Percentiles rank a stretch among this genome's conserved stretches.
These are phyloP conservation scores for Drosophila subsilvestris DNA, from an alignment of 2,888 invertebrate species.

Conservation along the genomic window DNA sequence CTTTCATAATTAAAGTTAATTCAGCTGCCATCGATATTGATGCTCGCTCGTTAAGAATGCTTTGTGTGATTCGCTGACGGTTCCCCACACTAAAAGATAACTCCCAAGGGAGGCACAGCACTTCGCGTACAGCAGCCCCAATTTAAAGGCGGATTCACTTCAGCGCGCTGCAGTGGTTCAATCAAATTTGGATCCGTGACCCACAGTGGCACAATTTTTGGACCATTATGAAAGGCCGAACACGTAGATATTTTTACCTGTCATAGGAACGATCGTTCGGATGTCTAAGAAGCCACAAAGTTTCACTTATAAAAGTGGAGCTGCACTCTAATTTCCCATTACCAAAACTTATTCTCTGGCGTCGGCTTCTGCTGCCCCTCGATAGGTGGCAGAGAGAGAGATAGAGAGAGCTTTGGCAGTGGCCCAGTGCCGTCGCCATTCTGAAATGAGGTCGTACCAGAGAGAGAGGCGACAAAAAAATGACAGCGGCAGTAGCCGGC, in stretches of 20 bases:
- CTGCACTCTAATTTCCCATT: not conserved
- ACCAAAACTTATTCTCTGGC: not conserved
- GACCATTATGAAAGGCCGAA: not conserved
- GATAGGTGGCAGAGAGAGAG: not conserved
- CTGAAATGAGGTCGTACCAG: constrained; percentile 42
- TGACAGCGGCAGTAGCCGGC: constrained; percentile 2
- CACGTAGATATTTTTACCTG: no score
- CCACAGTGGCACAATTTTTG: not conserved
- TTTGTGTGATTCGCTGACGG: not conserved
- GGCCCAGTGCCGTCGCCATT: constrained; percentile 35
- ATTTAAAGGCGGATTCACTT: not conserved
- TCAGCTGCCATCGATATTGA: constrained; percentile 38
- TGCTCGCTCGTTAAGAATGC: constrained; percentile 8
- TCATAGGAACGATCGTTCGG: no score
- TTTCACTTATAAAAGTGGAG: not conserved
- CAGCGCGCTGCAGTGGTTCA: not conserved
- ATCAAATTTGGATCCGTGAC: not conserved
- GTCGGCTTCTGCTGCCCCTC: not conserved
- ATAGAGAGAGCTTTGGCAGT: constrained; percentile 36
- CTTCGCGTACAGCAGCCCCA: not conserved
- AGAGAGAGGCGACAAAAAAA: constrained; percentile 42
- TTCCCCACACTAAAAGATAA: not conserved
- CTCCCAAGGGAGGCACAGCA: no score
- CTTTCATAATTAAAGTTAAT: constrained; percentile 48
- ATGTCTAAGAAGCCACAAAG: no score